These are phyloP conservation scores for Melanitta fusca DNA, from an alignment of 2,797 vertebrate species.

Conservation along the genomic window DNA sequence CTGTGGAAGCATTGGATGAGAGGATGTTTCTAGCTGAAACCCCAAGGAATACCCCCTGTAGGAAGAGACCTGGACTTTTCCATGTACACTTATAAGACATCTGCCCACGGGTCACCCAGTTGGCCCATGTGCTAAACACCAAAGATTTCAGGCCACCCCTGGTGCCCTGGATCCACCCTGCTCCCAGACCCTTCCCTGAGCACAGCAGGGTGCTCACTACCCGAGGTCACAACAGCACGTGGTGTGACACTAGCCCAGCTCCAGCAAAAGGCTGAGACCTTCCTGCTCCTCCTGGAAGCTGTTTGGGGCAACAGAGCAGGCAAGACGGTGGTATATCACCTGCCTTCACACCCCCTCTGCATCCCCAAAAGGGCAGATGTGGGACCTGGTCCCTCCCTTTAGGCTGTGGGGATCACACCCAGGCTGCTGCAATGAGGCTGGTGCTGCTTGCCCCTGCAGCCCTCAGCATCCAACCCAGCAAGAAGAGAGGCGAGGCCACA, in stretches of 20 bases:
- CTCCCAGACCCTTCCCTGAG: neutral
- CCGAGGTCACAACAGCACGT: neutral
- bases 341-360: accelerated
- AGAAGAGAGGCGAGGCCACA: accelerated
- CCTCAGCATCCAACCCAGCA: accelerated
- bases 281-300: neutral
- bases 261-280: neutral
- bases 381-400: neutral
- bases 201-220: neutral
- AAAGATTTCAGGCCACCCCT: neutral
- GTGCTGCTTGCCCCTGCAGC: neutral
- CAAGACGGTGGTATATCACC: accelerated
- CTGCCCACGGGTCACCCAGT: neutral
- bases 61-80: neutral
- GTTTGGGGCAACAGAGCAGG: neutral
- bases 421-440: too few relatives aligned
- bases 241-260: neutral
- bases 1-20: neutral
- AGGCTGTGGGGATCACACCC: neutral
- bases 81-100: neutral
- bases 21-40: neutral
- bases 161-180: too few relatives aligned
- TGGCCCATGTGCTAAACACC: neutral
- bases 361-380: neutral
- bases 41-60: neutral